Conservation (phyloP, 2,888 invertebrate species). For the Agrochola circellaris region DNA sequence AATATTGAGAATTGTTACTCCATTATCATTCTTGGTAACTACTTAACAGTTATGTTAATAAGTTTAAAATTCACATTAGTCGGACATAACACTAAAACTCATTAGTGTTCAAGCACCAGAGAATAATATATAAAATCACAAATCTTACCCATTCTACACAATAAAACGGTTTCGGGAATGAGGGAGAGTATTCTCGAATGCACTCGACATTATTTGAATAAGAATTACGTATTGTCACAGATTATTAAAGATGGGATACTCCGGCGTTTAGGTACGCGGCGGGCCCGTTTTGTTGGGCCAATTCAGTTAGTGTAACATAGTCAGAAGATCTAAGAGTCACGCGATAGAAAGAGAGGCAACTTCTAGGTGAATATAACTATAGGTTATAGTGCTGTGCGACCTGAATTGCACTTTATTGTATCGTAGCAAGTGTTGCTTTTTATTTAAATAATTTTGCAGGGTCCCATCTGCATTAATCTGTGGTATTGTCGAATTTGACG, state of each 20-base stretch:
- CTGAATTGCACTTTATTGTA: too few species aligned
- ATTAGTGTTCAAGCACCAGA: conserved; percentile 71
- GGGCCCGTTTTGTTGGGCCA: too few species aligned
- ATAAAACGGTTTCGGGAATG: conserved; percentile 67
- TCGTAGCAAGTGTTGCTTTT: too few species aligned
- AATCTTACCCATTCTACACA: conserved; percentile 70
- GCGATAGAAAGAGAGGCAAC: too few species aligned
- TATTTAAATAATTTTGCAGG: too few species aligned
- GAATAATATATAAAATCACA: conserved; percentile 74
- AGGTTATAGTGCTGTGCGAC: too few species aligned
- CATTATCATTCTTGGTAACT: background rate
- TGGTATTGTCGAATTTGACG: background rate
- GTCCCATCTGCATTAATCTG: too few species aligned
- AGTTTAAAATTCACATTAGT: conserved; percentile 46
- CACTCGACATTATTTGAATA: conserved; percentile 47
- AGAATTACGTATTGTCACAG: background rate
- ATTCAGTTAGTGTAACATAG: too few species aligned
- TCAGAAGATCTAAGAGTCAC: too few species aligned
- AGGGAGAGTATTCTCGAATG: conserved; percentile 65
- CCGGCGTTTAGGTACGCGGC: too few species aligned
- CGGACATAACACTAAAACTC: conserved; percentile 72
- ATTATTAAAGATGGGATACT: too few species aligned
- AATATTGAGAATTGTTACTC: background rate
- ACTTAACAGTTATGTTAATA: conserved; percentile 49
- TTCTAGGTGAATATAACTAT: too few species aligned